Evolutionary conservation across 2,888 invertebrate genomes (phyloP), one percentile per base, ranked within the genome.

Genomic region (Bombylius major): DNA sequence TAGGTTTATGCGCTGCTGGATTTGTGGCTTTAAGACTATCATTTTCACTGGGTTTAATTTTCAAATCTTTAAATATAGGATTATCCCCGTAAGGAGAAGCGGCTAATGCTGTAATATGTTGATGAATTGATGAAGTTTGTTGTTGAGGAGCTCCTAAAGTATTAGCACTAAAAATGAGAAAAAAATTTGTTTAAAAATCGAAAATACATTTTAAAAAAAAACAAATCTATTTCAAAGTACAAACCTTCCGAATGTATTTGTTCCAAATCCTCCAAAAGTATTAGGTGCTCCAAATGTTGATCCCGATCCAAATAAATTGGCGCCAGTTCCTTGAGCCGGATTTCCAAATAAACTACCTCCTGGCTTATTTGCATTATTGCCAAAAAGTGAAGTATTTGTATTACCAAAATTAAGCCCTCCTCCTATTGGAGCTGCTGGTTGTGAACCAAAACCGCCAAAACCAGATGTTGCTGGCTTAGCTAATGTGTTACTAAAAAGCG

Each of bases 11-110:
- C 0, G 87, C 85, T 0, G 79, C 78, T 44, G 84, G 86, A 76
- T 84, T 86, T 0, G 84, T 82, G 0, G 86, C 83, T 63, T 84
- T 86, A 33, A 87, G 70, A 0, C 83, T 78, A 55, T 85, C 84
- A 4, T 79, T 74, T 64, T 72, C 69, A 75, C 79, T 73, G 0
- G 75, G 70, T 3, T 75, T 73, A 0, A 76, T 75, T 47, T 77
- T 70, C 0, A 90, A 70, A 67, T 89, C 88, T 65, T 87, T 87
- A 70, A 90, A 86, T 1, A 95, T 80, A 0, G 90, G 87, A 44
- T 87, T 87, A 69, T 93, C 90, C 0, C 94, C 93, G 67, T 90
- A 95, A 0, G 94, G 94, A 0, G 87, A 80, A 1, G 87, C 83
- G 0, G 87, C 84, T 47, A 92, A 75, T 0, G 87, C 80, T 55